Evolutionary conservation across 2,113 vertebrate genomes (phyloP).

Genomic region (Tauraco erythrolophus): DNA sequence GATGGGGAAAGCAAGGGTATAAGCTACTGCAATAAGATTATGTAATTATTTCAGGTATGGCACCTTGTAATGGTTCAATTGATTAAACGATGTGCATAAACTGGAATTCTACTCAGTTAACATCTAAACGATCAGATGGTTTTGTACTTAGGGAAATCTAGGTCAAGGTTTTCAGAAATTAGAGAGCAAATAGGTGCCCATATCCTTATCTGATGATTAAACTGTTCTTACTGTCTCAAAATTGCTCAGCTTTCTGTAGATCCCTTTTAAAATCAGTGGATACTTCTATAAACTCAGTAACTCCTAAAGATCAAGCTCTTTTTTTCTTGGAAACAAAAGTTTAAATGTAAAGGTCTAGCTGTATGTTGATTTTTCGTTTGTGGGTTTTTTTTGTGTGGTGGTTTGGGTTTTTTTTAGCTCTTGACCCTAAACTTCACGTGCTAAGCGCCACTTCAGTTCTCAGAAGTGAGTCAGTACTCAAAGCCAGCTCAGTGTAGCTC

Average conservation of each 20-base stretch:
- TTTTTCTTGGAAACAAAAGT: neutral
- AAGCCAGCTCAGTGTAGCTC: neutral
- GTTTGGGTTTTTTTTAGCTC: no score
- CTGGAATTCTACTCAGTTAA: neutral
- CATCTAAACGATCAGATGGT: neutral
- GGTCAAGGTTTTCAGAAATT: neutral
- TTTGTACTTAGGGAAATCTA: neutral
- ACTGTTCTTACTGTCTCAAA: neutral
- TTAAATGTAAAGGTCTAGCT: neutral
- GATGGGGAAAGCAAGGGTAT: neutral
- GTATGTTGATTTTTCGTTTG: neutral
- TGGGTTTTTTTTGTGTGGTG: neutral
- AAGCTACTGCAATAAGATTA: neutral
- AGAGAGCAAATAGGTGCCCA: neutral
- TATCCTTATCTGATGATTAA: neutral
- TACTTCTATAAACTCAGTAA: neutral
- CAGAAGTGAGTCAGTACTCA: neutral
- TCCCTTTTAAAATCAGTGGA: neutral
- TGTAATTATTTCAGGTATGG: neutral
- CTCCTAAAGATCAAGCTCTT: neutral
- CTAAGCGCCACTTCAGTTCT: neutral
- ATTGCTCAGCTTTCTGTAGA: neutral
- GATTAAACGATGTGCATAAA: neutral
- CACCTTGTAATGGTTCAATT: neutral
- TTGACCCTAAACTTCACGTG: neutral